Evolutionary conservation across 2,113 vertebrate genomes (phyloP).

Genomic region (Megaptera novaeangliae): DNA sequence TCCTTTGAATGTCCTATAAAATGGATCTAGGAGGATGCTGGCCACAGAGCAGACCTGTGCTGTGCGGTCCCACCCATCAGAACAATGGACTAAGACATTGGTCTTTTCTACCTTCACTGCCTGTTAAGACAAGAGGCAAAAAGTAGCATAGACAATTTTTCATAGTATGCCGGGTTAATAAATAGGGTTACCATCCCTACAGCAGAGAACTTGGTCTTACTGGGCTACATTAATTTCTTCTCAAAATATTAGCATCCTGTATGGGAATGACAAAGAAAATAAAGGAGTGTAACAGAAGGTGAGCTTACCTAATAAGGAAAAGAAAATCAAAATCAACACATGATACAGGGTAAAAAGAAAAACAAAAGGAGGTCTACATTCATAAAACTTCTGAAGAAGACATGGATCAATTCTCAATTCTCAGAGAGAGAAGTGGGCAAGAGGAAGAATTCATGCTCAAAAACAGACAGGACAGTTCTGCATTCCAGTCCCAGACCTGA

Average conservation of each 20-base stretch:
- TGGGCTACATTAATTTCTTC: neutral
- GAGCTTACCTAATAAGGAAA: neutral
- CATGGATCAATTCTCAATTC: neutral
- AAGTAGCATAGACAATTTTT: neutral
- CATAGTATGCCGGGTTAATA: neutral
- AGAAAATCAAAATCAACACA: neutral
- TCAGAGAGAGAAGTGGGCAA: neutral
- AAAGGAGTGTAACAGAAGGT: neutral
- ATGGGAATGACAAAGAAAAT: neutral
- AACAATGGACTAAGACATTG: slow-evolving; percentile 86
- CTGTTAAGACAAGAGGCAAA: slow-evolving; percentile 65
- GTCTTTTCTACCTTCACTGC: slow-evolving; percentile 83
- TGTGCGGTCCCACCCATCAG: slow-evolving; percentile 86
- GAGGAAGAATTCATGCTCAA: neutral
- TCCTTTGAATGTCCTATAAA: slow-evolving; percentile 86
- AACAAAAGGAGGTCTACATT: neutral
- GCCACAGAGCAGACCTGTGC: slow-evolving; percentile 88
- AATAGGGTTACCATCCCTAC: neutral
- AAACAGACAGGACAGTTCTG: neutral
- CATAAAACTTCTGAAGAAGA: neutral
- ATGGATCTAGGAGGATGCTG: slow-evolving; percentile 83
- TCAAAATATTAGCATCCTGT: neutral
- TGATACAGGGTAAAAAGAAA: neutral
- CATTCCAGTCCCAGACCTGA: neutral
- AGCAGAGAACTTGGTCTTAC: neutral